Base-by-base conservation (phyloP, 2,113 vertebrate species). In the Lepisosteus osseus region DNA sequence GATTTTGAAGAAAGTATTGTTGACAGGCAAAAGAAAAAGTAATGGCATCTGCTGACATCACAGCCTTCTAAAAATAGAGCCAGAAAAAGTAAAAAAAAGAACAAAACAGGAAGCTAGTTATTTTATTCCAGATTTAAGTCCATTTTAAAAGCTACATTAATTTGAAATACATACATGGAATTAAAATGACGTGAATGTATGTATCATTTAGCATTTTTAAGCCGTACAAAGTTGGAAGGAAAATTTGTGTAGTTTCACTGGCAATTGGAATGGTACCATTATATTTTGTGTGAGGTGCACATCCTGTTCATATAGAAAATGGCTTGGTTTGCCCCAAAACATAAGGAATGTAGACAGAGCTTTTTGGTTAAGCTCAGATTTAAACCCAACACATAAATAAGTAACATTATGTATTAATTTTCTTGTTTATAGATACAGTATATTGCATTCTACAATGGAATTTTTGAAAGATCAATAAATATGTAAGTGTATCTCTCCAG, bases 11-110 rank as follows among this genome's bases (percentile, higher is more conserved):
- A 65, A 51, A 61, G 57, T 29, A 45, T 7, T 70, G 61, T 67
- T 17, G 13, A 65, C 51, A 12, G 40, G 29, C 29, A 29, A 29
- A 40, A 47, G 44, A 44, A 47, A 68, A 57, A 45, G 65, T 54
- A 61, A 29, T 29, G 61, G 45, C 41, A 61, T 14, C 17, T 6
- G 13, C 15, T 72, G 69, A 73, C 69, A 68, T 79, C 77, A 72
- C 69, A 42, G 14, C 17, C 15, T 73, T 71, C 77, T 77, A 59
- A 75, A 81, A 79, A 73, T 73, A 81, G 71, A 55, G 2, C n/a
- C 43, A 47, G 68, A 54, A 67, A 51, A 17, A 67, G 29, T 29
- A 44, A 44, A 59, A 59, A 68, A 43, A n/a, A 68, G 15, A 65
- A 29, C 47, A 57, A 67, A 11, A 14, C 45, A 62, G 70, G 70